Evolutionary conservation across 2,797 vertebrate genomes (phyloP).

Genomic region (Myotis myotis): DNA sequence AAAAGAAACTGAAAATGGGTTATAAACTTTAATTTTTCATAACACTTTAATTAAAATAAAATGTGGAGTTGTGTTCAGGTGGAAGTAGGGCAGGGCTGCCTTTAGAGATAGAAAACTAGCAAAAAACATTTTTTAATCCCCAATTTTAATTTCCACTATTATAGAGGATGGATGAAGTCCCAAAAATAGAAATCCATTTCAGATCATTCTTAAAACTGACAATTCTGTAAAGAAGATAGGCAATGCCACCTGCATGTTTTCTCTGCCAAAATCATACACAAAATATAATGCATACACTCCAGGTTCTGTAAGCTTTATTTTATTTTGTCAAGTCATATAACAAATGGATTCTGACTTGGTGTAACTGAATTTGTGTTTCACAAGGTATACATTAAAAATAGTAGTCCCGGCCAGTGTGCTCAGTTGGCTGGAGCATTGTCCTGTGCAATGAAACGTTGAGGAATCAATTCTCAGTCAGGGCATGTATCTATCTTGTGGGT

Average conservation of each 20-base stretch:
- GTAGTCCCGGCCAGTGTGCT: not conserved
- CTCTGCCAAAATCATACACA: not conserved
- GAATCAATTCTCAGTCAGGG: not conserved
- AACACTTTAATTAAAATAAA: constrained; percentile 24
- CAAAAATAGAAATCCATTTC: not conserved
- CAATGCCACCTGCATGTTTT: not conserved
- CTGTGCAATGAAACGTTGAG: not conserved
- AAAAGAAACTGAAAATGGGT: not conserved
- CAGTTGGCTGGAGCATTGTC: not conserved
- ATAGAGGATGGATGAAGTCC: not conserved
- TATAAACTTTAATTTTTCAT: not conserved
- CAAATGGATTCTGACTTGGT: not conserved
- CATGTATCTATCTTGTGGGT: not conserved
- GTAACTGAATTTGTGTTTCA: not conserved
- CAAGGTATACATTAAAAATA: not conserved
- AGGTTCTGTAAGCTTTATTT: not conserved
- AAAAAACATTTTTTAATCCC: not conserved
- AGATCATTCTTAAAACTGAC: not conserved
- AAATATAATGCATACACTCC: not conserved
- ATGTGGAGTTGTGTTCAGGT: not conserved
- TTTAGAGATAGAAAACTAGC: not conserved
- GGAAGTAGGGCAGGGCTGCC: not conserved
- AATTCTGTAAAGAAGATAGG: not conserved
- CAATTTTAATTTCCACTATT: not conserved
- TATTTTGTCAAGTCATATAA: not conserved